Percentiles rank a stretch among this genome's conserved stretches.
phyloP scores from a whole-genome alignment of 2,113 vertebrate species.

The Limnothrissa miodon region DNA sequence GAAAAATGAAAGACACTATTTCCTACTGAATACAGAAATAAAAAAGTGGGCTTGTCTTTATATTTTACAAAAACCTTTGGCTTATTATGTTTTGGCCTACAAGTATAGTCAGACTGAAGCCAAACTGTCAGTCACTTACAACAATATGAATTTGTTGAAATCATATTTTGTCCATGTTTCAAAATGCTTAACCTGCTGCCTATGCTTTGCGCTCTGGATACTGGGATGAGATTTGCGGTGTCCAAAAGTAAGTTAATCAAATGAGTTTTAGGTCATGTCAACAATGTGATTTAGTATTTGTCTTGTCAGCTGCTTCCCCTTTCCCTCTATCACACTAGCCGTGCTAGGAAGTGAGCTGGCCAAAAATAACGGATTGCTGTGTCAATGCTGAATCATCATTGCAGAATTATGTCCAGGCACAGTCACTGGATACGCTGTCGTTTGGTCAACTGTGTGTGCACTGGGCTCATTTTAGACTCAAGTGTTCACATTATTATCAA shows the following conservation, averaged over 20 bases:
- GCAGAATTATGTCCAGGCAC: neutral
- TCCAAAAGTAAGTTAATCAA: neutral
- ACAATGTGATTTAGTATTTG: neutral
- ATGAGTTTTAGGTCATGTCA: neutral
- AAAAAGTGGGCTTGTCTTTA: neutral
- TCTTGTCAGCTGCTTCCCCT: neutral
- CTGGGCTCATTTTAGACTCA: neutral
- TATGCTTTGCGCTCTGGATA: too few species aligned
- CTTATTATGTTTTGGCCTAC: too few species aligned
- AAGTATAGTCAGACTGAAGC: neutral
- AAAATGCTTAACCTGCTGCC: too few species aligned
- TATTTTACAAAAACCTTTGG: neutral
- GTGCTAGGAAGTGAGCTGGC: neutral
- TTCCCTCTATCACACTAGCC: neutral
- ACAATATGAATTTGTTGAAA: too few species aligned
- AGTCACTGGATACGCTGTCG: neutral
- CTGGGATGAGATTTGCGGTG: too few species aligned
- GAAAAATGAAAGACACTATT: neutral
- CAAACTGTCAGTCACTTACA: too few species aligned
- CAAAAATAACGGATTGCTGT: neutral
- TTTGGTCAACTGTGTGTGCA: neutral
- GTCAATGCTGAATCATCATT: neutral
- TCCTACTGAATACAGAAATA: neutral
- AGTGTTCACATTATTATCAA: neutral
- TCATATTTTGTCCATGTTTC: too few species aligned